Conservation (phyloP, 2,797 vertebrate genomes). For the Molothrus ater region DNA sequence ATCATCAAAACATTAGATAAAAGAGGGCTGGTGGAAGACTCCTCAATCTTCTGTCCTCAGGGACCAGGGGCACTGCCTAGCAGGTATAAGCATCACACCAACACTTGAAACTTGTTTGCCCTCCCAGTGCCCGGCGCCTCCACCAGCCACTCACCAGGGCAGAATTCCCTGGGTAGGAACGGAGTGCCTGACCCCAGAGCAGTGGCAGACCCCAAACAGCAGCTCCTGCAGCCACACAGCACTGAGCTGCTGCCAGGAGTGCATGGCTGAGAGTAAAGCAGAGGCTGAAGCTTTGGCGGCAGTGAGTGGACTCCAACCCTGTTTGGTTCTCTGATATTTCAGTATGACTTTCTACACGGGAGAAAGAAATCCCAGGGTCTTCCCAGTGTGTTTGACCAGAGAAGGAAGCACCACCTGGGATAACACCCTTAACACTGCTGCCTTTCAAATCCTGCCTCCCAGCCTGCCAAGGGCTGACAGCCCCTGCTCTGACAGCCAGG, state of each 20-base stretch:
- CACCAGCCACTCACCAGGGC: accelerated
- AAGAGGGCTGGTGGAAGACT: background rate
- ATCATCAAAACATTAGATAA: background rate
- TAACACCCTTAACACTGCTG: background rate
- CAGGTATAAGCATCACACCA: background rate
- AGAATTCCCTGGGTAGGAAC: background rate
- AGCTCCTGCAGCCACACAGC: background rate
- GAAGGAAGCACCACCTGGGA: background rate
- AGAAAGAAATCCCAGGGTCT: background rate
- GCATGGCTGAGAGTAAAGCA: accelerated
- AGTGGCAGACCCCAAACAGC: background rate
- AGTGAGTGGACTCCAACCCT: background rate
- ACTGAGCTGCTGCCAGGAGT: background rate
- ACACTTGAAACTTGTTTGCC: background rate
- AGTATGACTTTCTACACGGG: background rate
- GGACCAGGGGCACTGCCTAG: background rate
- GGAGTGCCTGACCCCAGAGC: background rate
- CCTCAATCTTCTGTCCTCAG: background rate
- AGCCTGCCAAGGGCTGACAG: background rate
- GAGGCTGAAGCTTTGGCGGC: background rate
- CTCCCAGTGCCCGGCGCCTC: background rate
- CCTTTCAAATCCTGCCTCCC: background rate
- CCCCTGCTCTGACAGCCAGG: background rate
- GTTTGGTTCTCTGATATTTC: background rate
- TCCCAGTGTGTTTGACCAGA: background rate